Percentiles rank a stretch among this genome's conserved stretches.
phyloP scores from a whole-genome alignment of 2,113 vertebrate species.

The Salvelinus fontinalis region DNA sequence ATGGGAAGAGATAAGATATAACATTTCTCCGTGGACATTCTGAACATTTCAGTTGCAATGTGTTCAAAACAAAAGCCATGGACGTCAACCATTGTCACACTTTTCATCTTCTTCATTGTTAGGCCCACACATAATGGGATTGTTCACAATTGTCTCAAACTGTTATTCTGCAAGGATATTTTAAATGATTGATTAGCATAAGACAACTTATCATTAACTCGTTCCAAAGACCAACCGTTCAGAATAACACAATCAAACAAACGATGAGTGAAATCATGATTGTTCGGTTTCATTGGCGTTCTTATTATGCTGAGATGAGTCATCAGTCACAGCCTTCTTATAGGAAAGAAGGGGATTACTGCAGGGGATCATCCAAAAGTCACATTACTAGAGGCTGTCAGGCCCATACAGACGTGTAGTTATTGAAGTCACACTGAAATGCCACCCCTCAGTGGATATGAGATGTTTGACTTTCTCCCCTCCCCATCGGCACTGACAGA shows the following conservation, averaged over 20 bases:
- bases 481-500: neutral
- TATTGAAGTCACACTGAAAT: constrained; percentile 6
- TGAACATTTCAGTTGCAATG: constrained; percentile 5
- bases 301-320: neutral
- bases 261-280: neutral
- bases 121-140: constrained; percentile 1
- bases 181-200: constrained; percentile 15
- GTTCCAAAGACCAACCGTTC: neutral
- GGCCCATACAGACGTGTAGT: neutral
- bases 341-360: neutral
- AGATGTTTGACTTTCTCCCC: neutral
- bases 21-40: neutral
- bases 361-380: neutral
- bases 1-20: neutral
- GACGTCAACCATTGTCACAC: constrained; percentile 3
- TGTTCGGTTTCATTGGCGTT: neutral
- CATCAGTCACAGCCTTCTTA: neutral
- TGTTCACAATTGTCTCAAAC: constrained; percentile 3
- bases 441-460: constrained; percentile 3
- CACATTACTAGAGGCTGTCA: neutral
- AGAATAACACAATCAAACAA: neutral
- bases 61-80: constrained; percentile 5
- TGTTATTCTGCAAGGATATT: constrained; percentile 15
- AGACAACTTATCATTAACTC: constrained; percentile 6
- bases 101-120: constrained; percentile 15